Base-by-base conservation (phyloP, 2,113 vertebrate genomes). In the Tapirus terrestris region DNA sequence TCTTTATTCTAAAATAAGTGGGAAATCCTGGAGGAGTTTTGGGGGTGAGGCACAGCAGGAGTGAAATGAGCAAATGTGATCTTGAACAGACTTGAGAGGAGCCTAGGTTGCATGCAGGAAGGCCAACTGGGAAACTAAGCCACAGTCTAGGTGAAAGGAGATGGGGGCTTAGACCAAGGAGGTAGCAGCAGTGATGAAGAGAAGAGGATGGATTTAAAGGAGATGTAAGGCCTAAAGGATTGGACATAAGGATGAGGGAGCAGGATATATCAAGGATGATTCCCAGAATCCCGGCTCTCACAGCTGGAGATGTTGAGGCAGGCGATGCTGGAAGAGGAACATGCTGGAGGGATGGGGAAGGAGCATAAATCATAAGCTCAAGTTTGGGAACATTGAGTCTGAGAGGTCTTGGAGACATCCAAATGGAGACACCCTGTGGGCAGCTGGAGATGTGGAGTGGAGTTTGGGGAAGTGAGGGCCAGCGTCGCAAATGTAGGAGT, bases 1-100 rank as follows among this genome's bases (percentile, higher is more conserved):
- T 65, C 45, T 95, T 33, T 27, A 23, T 85, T 90, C 88, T 75
- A 18, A 89, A 92, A 81, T 68, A 61, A 14, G 18, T 21, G 17
- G 80, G 65, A 79, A 61, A 86, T 36, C 56, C 10, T 0, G 48
- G 61, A 21, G 12, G 68, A 53, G 43, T 45, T 63, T 51, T 4
- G 2, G 68, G 18, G 48, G 11, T 51, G 31, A 70, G 60, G 33
- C 45, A 48, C 0, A 6, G 58, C 72, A 36, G 58, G 39, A 39
- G 61, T 29, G 6, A 68, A 29, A 51, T 3, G 23, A 67, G 39
- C 79, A 43, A 75, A 89, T 7, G 2, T 67, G 63, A 60, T 27
- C 80, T 56, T 43, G 83, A 56, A n/a, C 45, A 14, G 53, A 58
- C 1, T 43, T 23, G 21, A 80, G 29, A 60, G 39, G 43, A 45